phyloP scores from a whole-genome alignment of 1,140 invertebrate genomes.

The Palaemon carinicauda region DNA sequence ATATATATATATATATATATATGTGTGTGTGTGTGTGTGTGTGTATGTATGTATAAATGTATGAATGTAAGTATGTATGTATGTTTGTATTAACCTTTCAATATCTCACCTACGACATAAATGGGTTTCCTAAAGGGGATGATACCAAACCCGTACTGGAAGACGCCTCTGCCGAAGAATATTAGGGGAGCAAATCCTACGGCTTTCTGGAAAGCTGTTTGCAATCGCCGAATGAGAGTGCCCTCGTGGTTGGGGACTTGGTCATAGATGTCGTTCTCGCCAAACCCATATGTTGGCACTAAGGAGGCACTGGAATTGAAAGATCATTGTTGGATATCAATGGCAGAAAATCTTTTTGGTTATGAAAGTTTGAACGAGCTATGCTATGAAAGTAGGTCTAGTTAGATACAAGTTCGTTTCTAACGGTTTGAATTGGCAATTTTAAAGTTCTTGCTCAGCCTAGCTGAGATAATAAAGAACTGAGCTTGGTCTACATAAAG shows the following conservation, averaged over 20 bases:
- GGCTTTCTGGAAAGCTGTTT: slow-evolving; percentile 74
- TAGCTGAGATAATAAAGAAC: too few relatives aligned
- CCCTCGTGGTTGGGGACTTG: slow-evolving; percentile 79
- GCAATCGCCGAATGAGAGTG: slow-evolving; percentile 74
- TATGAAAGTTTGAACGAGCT: too few relatives aligned
- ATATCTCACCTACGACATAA: slow-evolving; percentile 80
- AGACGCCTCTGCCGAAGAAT: slow-evolving; percentile 83
- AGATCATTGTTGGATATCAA: too few relatives aligned
- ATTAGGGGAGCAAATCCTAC: slow-evolving; percentile 82
- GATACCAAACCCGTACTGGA: slow-evolving; percentile 88
- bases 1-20: not conserved
- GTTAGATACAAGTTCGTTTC: too few relatives aligned
- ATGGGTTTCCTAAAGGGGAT: slow-evolving; percentile 81
- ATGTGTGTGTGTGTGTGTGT: not conserved
- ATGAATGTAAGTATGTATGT: not conserved
- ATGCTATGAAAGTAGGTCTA: too few relatives aligned
- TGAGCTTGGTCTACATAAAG: too few relatives aligned
- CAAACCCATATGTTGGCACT: slow-evolving; percentile 90
- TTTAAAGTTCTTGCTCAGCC: too few relatives aligned
- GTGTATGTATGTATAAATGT: not conserved
- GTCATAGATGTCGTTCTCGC: slow-evolving; percentile 87
- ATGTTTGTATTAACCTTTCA: too few relatives aligned
- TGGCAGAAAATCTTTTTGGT: too few relatives aligned
- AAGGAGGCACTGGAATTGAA: slow-evolving; percentile 73
- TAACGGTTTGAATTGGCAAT: too few relatives aligned